A percentile compares a stretch with the other conserved stretches of the same genome.
These are phyloP conservation scores for Scaptomyza hsui DNA, from an alignment of 1,140 invertebrate genomes.

Conservation along the genomic window DNA sequence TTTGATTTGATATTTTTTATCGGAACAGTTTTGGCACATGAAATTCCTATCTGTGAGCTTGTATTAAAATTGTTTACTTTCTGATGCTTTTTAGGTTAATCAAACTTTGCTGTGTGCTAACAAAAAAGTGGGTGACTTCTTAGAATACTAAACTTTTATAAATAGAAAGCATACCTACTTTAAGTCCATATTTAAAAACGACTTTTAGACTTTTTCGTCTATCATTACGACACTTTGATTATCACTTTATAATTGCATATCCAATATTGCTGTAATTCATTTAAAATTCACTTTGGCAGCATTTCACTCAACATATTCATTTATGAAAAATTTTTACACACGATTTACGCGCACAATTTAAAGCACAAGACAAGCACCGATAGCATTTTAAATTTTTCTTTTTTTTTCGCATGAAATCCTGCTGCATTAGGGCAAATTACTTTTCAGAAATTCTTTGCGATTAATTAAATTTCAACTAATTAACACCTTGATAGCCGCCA, in stretches of 20 bases:
- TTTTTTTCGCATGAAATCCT: slow-evolving; percentile 12
- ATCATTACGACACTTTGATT: background rate
- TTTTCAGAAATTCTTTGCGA: slow-evolving; percentile 39
- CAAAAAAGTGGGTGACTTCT: background rate
- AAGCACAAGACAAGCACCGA: background rate
- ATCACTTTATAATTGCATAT: background rate
- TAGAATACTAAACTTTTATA: background rate
- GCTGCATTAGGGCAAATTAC: slow-evolving; percentile 42
- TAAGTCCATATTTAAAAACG: slow-evolving; percentile 17
- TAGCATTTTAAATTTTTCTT: background rate
- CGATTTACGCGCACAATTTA: slow-evolving; percentile 33
- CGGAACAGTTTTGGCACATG: slow-evolving; percentile 39
- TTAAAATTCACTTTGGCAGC: slow-evolving; percentile 16
- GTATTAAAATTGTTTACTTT: slow-evolving; percentile 44
- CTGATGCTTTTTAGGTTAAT: slow-evolving; percentile 48
- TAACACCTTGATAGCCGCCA: slow-evolving; percentile 57
- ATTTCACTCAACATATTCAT: slow-evolving; percentile 14
- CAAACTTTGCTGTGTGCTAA: slow-evolving; percentile 29
- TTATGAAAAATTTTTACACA: slow-evolving; percentile 26
- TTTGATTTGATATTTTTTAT: slow-evolving; percentile 75
- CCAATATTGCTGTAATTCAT: background rate
- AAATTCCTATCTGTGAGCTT: slow-evolving; percentile 49
- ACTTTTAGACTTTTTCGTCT: background rate
- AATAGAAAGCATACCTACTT: slow-evolving; percentile 22
- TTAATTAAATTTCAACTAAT: slow-evolving; percentile 69